phyloP scores from a whole-genome alignment of 2,797 vertebrate species.

The Salmo trutta region DNA sequence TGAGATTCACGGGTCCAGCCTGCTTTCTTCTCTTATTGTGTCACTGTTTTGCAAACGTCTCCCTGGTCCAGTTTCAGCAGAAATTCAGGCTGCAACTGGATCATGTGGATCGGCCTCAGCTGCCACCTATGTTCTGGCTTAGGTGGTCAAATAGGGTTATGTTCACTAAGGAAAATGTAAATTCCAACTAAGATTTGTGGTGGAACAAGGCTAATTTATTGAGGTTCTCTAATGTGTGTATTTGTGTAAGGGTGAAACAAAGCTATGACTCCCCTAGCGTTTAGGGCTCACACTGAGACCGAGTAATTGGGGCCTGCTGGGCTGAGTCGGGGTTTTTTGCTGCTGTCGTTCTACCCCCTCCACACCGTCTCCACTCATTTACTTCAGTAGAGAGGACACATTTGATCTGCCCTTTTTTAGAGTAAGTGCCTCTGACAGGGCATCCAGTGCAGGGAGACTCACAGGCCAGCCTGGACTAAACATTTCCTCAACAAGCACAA shows the following conservation, averaged over 20 bases:
- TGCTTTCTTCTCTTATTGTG: constrained; percentile 46
- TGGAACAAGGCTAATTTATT: constrained; percentile 14
- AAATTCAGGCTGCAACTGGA: constrained; percentile 56
- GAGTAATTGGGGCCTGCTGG: constrained; percentile 54
- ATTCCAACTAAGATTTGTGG: neutral
- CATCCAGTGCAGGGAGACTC: constrained; percentile 20
- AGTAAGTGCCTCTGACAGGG: constrained; percentile 61
- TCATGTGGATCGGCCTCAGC: constrained; percentile 21
- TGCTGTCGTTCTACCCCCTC: neutral
- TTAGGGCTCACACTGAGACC: constrained; percentile 50
- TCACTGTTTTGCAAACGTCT: constrained; percentile 45
- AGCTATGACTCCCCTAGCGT: constrained; percentile 34
- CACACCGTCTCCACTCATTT: constrained; percentile 55
- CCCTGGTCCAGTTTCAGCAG: constrained; percentile 38
- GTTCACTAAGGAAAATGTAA: constrained; percentile 16
- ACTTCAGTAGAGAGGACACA: constrained; percentile 52
- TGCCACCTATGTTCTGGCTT: constrained; percentile 6
- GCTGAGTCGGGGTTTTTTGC: neutral
- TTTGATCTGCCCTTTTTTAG: constrained; percentile 61
- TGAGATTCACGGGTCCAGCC: constrained; percentile 36
- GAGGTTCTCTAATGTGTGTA: constrained; percentile 31
- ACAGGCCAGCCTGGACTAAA: constrained; percentile 7
- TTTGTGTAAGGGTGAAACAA: constrained; percentile 25
- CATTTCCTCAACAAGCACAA: constrained; percentile 50
- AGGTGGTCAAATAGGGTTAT: constrained; percentile 8